Conservation (phyloP, 2,797 vertebrate genomes). For the Emys orbicularis region DNA sequence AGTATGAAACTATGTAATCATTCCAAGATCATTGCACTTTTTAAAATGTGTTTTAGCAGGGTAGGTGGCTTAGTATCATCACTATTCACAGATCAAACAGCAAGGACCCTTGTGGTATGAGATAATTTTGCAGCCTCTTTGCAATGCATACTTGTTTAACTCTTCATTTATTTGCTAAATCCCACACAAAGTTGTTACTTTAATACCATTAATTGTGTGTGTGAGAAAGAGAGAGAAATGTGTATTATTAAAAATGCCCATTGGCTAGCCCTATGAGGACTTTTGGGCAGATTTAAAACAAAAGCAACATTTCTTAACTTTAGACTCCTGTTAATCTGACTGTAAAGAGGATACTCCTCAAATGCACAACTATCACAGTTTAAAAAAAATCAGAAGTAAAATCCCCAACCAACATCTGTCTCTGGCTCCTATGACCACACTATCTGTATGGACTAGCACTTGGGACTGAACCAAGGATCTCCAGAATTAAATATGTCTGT, state of each 20-base stretch:
- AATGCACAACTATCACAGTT: too few species aligned
- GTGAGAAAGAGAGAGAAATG: not conserved
- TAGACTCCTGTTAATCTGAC: too few species aligned
- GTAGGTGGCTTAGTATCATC: not conserved
- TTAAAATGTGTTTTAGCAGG: not conserved
- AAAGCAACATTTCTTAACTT: too few species aligned
- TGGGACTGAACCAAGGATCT: too few species aligned
- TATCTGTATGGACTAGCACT: too few species aligned
- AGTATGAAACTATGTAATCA: not conserved
- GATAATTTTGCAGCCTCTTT: not conserved
- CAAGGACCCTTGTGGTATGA: not conserved
- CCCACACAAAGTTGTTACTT: not conserved
- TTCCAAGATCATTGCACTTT: not conserved
- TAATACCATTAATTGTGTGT: not conserved
- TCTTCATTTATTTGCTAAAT: not conserved
- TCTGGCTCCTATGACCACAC: too few species aligned
- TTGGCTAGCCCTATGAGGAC: too few species aligned
- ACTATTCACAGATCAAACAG: not conserved
- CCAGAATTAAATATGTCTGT: too few species aligned
- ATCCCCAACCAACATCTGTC: too few species aligned
- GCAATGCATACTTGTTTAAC: not conserved
- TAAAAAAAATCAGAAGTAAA: too few species aligned
- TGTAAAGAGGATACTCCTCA: too few species aligned
- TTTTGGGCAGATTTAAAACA: too few species aligned
- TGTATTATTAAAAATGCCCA: not conserved